Evolutionary conservation across 2,113 vertebrate genomes (phyloP), one percentile per base, ranked within the genome.

Genomic region (Hippocampus comes): DNA sequence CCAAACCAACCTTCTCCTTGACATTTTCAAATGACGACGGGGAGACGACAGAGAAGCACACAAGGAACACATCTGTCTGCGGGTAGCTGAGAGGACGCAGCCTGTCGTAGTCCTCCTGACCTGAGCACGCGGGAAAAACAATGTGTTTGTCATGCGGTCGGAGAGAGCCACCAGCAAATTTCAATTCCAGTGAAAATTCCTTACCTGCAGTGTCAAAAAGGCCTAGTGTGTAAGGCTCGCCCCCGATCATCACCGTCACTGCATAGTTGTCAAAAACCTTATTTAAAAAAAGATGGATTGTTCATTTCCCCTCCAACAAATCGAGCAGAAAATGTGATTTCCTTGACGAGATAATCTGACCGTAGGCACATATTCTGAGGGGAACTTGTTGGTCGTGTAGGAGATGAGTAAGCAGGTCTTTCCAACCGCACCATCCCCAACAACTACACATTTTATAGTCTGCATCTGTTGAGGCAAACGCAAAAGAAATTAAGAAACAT

Each of bases 181-280:
- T 67, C 0, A 49, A 43, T 5, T 43, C 46, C 27, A 1, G 4
- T 34, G 51, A 27, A 72, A 9, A 61, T 63, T 68, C 14, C n/a
- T 92, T 91, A 99, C 97, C 97, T 91, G 97, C 97, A 79, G 97
- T 99, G 91, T 99, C 97, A 76, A 99, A 99, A 82, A 99, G 93
- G 80, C 97, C 97, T 42, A 99, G 91, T 79, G 97, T 99, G 72
- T 99, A 99, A 59, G 97, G 97, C 88, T 99, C 97, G 72, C 97
- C 96, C 59, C 97, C 97, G 68, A 99, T 99, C 97, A 99, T 99
- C 91, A 99, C 97, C 8, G 97, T 99, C 82, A 99, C 97, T 68
- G 97, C 97, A 94, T 99, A 99, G 91, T 99, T 99, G 91, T 99
- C 97, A 56, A 99, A 99, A 88, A 99, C 97, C 97, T 99, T 87